Evolutionary conservation across 2,888 invertebrate species (phyloP), one percentile per base, ranked within the genome.

Genomic region (Eustalomyia histrio): DNA sequence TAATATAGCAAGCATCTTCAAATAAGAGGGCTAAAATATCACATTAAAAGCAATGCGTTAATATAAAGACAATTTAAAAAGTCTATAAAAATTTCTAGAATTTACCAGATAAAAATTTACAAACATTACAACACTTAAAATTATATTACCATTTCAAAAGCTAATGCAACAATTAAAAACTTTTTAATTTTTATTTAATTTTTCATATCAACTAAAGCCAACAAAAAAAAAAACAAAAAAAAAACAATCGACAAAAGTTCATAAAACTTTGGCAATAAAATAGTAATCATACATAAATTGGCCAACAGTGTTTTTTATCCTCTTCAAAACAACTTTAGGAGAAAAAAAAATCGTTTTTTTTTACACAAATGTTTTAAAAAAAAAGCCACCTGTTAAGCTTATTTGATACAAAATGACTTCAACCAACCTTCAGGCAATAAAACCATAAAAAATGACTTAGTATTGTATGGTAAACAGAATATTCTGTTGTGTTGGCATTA

Each of bases 391-490:
- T 88, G 88, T 88, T 88, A 84, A 84, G 85, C 85, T 50, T 69
- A 24, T 74, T 67, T 68, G 64, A 43, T 68, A 57, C 39, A 65
- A 18, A 71, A 74, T 60, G 55, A 64, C 71, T 80, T 76, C 58
- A 64, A 29, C 21, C 65, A 73, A 63, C 76, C 81, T 76, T 76
- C 71, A 71, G 84, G 83, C 83, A 67, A 79, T 76, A 83, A 79
- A 79, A 79, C 85, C 87, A 88, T 88, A 88, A 88, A 88, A 87
- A 88, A 88, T 88, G 88, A 88, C 88, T 88, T 85, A 88, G 76
- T 76, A 52, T 64, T 67, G 65, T 72, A 60, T 67, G 58, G 53
- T 60, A n/a, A n/a, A n/a, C n/a, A n/a, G n/a, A n/a, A n/a, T n/a
- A 18, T 47, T 47, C 16, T 65, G 53, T 78, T 50, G 21, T 76